A percentile compares a stretch with the other conserved stretches of the same genome.
These are phyloP conservation scores for Poeciliopsis prolifica DNA, from an alignment of 2,113 vertebrate species.

Conservation along the genomic window DNA sequence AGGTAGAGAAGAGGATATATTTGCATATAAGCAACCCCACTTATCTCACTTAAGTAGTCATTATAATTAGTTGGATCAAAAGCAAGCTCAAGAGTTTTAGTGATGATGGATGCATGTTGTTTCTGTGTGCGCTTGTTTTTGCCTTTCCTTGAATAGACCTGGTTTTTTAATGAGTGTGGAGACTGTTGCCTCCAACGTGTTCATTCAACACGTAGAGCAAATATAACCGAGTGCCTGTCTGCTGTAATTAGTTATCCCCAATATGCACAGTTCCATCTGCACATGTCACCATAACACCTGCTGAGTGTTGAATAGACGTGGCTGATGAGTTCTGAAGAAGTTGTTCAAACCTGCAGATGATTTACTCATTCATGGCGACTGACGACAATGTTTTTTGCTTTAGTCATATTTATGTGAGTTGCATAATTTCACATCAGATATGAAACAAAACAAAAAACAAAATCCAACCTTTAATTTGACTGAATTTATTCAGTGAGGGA, in stretches of 20 bases:
- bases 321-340: not conserved
- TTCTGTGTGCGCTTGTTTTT: not conserved
- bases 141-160: not conserved
- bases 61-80: not conserved
- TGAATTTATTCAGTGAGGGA: too few species aligned
- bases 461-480: too few species aligned
- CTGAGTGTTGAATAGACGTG: not conserved
- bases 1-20: slow-evolving; percentile 3
- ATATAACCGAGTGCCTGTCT: not conserved
- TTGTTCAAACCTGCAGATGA: not conserved
- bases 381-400: not conserved
- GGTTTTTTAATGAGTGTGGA: not conserved
- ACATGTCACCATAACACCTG: not conserved
- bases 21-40: slow-evolving; percentile 2
- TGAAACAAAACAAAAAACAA: too few species aligned
- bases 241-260: not conserved
- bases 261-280: not conserved
- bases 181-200: not conserved
- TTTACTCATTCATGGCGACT: not conserved
- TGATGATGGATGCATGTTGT: too few species aligned
- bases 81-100: not conserved
- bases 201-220: not conserved
- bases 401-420: not conserved
- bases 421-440: not conserved
- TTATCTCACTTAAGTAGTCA: not conserved